A percentile compares a stretch with the other conserved stretches of the same genome.
These are phyloP conservation scores for Fundulus diaphanus DNA, from an alignment of 2,797 vertebrate genomes.

Conservation along the genomic window DNA sequence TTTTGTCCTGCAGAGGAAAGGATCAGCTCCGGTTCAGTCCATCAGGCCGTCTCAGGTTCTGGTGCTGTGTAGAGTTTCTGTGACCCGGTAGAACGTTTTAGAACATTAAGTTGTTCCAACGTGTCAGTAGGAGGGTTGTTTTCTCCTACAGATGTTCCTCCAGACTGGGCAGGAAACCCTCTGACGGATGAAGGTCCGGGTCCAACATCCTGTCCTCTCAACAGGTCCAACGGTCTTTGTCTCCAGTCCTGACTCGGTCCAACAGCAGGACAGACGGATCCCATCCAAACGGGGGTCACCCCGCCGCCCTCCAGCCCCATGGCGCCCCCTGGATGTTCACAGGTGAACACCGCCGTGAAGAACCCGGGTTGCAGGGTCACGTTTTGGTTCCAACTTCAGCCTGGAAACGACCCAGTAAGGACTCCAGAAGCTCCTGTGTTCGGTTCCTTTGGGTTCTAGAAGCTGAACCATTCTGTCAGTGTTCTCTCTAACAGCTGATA, in stretches of 20 bases:
- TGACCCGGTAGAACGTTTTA: neutral
- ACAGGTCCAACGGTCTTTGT: neutral
- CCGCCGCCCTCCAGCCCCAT: neutral
- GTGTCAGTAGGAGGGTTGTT: neutral
- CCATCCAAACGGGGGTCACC: neutral
- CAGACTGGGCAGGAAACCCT: neutral
- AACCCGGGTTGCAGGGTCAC: too few species aligned
- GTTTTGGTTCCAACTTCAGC: neutral
- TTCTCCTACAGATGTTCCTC: neutral
- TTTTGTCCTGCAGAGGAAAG: neutral
- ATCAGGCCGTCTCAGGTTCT: neutral
- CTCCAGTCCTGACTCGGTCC: neutral
- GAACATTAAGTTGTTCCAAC: neutral
- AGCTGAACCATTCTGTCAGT: neutral
- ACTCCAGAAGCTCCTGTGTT: neutral
- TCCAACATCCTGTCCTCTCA: neutral
- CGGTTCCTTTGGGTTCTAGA: neutral
- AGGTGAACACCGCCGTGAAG: neutral
- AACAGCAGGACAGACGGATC: neutral
- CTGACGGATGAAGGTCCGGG: neutral
- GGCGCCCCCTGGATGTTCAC: neutral
- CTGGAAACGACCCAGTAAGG: neutral
- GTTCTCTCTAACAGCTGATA: neutral
- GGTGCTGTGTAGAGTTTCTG: neutral
- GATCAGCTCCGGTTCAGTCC: neutral